Evolutionary conservation across 2,888 invertebrate genomes (phyloP), one percentile per base, ranked within the genome.

Genomic region (Calephelis perditalis): DNA sequence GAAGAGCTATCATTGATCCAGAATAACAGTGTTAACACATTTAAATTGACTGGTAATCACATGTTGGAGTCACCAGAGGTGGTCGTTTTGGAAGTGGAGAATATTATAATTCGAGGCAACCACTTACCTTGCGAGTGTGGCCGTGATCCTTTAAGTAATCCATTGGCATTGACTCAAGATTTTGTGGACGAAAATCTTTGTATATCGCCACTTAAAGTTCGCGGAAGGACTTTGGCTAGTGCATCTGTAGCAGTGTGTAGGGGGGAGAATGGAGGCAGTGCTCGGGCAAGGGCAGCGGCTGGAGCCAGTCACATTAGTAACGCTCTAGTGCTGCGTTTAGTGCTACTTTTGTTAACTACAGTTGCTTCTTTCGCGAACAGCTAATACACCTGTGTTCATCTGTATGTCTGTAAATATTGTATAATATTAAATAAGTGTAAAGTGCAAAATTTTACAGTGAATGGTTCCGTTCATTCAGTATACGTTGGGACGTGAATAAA

Each of bases 71-170:
- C 95, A 0, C 96, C 96, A 61, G 94, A 93, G 68, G 91, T 93
- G 46, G 92, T 96, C 60, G 89, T 93, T n/a, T 86, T 95, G 56
- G 92, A 94, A 67, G 95, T 96, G 58, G 94, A 94, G 65, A 92
- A 92, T 70, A 83, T 96, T 64, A 93, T 94, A 73, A 94, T 96
- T 72, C 89, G 93, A 62, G 93, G 94, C 57, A 97, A 97, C 81
- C 96, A 96, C 76, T 94, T 97, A 77, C 96, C 96, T 3, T 97
- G 97, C 80, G 96, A 96, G 82, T 97, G 97, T 75, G 96, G 96
- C 70, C 95, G 95, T 73, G 94, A 95, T 62, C 92, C 97, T 44
- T 86, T 96, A 60, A 93, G 94, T 61, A 95, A 95, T 65, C 95
- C 96, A 46, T 86, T 96, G 66, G 95, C 94, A 35, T 92, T 95